Conservation (phyloP, 2,888 invertebrate genomes). For the Temnothorax unifasciatus region DNA sequence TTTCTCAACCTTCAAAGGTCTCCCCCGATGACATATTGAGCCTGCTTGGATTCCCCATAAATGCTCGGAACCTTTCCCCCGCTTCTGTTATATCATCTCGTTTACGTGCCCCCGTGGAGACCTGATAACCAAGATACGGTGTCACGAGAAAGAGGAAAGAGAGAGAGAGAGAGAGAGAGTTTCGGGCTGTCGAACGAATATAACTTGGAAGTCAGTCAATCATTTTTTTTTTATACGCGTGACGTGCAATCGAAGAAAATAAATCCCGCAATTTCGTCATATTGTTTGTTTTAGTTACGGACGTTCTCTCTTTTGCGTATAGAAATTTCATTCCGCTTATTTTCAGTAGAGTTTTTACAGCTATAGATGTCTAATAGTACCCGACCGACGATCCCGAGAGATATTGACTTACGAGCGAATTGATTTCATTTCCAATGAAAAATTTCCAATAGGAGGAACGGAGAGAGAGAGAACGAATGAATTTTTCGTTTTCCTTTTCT, state of each 20-base stretch:
- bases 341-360: neutral
- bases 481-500: neutral
- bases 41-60: conserved; percentile 36
- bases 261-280: neutral
- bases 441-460: neutral
- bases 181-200: neutral
- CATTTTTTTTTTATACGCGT: neutral
- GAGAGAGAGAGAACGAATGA: neutral
- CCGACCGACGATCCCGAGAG: neutral
- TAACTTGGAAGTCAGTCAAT: neutral
- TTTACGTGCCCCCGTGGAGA: neutral
- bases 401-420: neutral
- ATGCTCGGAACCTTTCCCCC: conserved; percentile 24
- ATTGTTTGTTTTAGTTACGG: neutral
- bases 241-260: neutral
- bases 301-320: neutral
- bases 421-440: conserved; percentile 5
- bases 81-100: conserved; percentile 17
- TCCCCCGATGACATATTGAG: conserved; percentile 41
- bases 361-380: neutral
- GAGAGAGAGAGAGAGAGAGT: neutral
- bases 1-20: conserved; percentile 53
- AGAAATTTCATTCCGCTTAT: neutral
- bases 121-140: neutral
- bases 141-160: neutral